Evolutionary conservation across 2,888 invertebrate genomes (phyloP), one percentile per base, ranked within the genome.

Genomic region (Actias luna): DNA sequence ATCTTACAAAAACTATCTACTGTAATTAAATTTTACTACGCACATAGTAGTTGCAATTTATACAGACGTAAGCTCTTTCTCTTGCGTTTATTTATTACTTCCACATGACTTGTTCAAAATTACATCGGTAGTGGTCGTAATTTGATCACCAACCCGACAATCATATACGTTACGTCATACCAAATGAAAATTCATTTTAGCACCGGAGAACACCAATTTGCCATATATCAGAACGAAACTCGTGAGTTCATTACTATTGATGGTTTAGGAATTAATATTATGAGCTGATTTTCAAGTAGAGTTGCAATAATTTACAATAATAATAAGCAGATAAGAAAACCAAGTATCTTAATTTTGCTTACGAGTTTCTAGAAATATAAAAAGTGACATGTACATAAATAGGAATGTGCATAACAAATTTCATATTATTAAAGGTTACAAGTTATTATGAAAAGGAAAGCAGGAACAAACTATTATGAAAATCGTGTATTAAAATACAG

Each of bases 151-250:
- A 52, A 35, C 58, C 50, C 63, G 64, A 65, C 64, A 66, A 66
- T 63, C 65, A 55, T 27, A 63, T 62, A 60, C 64, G 59, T 60
- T 58, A 46, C 64, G 64, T 64, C 65, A 65, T 59, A 46, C 50
- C 35, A 62, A 64, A 69, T 69, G 68, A 59, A 64, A 65, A 69
- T 65, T 62, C 65, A 67, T 65, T 61, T 61, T 55, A 29, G 35
- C 58, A n/a, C 42, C 52, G 61, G 62, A 64, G 65, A 65, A 66
- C 63, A 59, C 64, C 66, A 65, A 67, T 69, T 64, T 61, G 67
- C 66, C 58, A 66, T 66, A 67, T 66, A 67, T 67, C 66, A 62
- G 64, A 52, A 57, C 55, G 46, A 60, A 59, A 52, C 64, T 52
- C 58, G 60, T 64, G 64, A 58, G 60, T 64, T 69, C 65, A 65